Evolutionary conservation across 2,797 vertebrate species (phyloP), one percentile per base, ranked within the genome.

Genomic region (Taenioides sp.): DNA sequence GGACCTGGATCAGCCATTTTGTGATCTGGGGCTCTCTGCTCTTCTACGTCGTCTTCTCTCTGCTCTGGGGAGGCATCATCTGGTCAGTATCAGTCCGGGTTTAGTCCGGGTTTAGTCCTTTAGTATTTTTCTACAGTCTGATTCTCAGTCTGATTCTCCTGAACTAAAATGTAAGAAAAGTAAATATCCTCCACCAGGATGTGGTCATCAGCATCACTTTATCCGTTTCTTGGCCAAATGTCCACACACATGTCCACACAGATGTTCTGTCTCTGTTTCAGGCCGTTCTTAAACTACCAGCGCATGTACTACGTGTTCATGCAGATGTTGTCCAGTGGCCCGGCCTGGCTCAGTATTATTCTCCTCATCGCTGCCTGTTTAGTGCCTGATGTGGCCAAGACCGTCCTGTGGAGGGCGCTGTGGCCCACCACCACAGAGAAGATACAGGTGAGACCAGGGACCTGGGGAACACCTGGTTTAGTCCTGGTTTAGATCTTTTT

Each of bases 1-100:
- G 98, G 98, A 99, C 98, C 0, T 99, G 98, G 98, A 96, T 99
- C 91, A 99, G 98, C 92, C 98, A 99, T 84, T 98, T 99, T 78
- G 95, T 99, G 81, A 98, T 98, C 88, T 99, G 98, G 98, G 98
- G 98, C 22, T 99, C 98, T 0, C 90, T 99, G 70, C 91, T 97
- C 49, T 99, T 99, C 93, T 99, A 99, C 71, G 89, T 98, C 57
- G 88, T 97, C 86, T 99, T 99, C 93, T 99, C 98, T 73, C 95
- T 99, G 43, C 96, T 99, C 81, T 99, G 97, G 97, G 97, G 98
- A 88, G 98, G 61, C 2, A 63, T 63, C 61, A 63, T 63, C 61
- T 63, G 61, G 61, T 63, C 61, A 63, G 61, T 58, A 58, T 22
- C 3, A 34, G 28, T 23, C 28, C 10, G 31, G 22, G 3, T 62